Conservation (phyloP, 2,113 vertebrate species). For the Malurus elegans region DNA sequence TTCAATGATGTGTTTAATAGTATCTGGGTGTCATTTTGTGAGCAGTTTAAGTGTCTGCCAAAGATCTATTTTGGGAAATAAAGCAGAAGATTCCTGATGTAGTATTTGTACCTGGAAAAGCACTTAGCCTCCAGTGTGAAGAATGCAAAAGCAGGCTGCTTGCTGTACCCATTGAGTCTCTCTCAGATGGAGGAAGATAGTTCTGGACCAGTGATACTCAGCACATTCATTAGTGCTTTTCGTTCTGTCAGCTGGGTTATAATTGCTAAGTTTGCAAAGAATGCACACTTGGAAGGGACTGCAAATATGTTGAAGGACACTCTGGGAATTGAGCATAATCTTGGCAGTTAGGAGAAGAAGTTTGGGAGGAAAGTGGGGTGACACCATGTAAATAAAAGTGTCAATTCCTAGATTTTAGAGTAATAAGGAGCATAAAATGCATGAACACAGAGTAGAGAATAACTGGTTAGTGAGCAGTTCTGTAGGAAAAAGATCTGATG, state of each 20-base stretch:
- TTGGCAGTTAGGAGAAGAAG: neutral
- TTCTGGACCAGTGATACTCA: neutral
- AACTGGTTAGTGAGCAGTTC: neutral
- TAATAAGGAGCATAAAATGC: neutral
- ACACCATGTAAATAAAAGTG: neutral
- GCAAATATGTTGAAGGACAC: neutral
- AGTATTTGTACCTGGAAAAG: neutral
- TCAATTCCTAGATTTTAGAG: neutral
- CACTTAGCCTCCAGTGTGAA: neutral
- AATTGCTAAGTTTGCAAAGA: neutral
- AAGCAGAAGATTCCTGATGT: neutral
- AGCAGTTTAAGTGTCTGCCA: neutral
- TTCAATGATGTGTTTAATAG: neutral
- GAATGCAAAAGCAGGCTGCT: neutral
- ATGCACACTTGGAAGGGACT: neutral
- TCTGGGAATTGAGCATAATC: neutral
- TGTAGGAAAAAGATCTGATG: neutral
- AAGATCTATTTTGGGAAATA: neutral
- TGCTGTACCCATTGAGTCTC: rapidly evolving
- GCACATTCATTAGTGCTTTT: neutral
- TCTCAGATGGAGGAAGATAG: neutral
- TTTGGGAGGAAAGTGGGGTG: neutral
- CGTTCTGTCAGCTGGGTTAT: neutral
- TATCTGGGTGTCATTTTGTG: neutral
- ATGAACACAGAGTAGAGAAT: neutral